Base-by-base conservation (phyloP, 2,888 invertebrate genomes). In the Masnerella sp. region DNA sequence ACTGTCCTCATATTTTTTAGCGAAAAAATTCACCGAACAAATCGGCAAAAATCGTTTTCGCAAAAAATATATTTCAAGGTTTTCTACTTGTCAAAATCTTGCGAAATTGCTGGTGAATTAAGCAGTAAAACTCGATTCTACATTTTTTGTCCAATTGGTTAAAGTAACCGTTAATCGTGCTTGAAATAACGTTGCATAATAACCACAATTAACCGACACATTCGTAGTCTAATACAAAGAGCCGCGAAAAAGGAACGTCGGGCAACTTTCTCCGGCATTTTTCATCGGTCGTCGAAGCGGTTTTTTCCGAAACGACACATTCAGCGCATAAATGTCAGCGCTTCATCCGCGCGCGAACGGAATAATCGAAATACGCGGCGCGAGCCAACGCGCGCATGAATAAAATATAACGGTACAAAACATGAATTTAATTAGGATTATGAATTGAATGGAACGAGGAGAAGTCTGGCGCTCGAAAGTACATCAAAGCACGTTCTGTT, bases 391-490 rank as follows among this genome's bases (percentile, higher is more conserved):
- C 2, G 2, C 22, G 25, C 56, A n/a, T 25, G 52, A 45, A 54
- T 36, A 58, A 58, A 58, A 42, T 30, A 20, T 68, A 68, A 68
- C 67, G 67, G 58, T 51, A 68, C 34, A 17, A 40, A 58, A 54
- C 32, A 49, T 47, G 69, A 61, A 61, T 69, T 47, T 69, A 69
- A 61, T 61, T 69, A 69, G 54, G 62, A 54, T 54, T 69, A 62
- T 42, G 70, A 70, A 62, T 70, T 62, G 70, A 70, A 62, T 49
- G 62, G 49, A 54, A 49, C 56, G 56, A 36, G 38, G 25, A 43
- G 62, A 15, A 42, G 61, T 47, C 38, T 38, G 2, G 40, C 8
- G 42, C 25, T 36, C 17, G 14, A 28, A 51, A 51, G 62, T 49
- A 70, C 62, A 56, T 62, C 69, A 56, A 51, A 59, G 68, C 51